phyloP scores from a whole-genome alignment of 2,797 vertebrate genomes.

The Champsocephalus esox region DNA sequence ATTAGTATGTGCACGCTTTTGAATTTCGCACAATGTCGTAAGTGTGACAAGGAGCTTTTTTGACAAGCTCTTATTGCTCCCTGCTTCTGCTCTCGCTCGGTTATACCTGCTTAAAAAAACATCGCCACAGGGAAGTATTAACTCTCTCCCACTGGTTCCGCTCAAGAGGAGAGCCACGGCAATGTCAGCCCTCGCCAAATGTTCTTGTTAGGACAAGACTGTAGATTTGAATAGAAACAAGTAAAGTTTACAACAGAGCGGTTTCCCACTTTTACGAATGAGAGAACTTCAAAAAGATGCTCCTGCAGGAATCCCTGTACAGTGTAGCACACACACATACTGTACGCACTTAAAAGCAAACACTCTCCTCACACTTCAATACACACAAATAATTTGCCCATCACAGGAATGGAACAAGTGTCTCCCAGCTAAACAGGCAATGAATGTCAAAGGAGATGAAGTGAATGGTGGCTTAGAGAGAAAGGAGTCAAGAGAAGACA shows the following conservation, averaged over 20 bases:
- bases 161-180: constrained; percentile 17
- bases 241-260: constrained; percentile 28
- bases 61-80: constrained; percentile 47
- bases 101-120: constrained; percentile 27
- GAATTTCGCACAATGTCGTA: constrained; percentile 40
- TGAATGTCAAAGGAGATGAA: not conserved
- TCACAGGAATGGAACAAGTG: constrained; percentile 36
- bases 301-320: constrained; percentile 13
- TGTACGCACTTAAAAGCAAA: constrained; percentile 9
- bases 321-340: constrained; percentile 11
- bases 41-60: constrained; percentile 27
- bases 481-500: not conserved
- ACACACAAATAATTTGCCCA: constrained; percentile 23
- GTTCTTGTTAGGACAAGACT: not conserved
- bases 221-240: constrained; percentile 29
- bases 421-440: not conserved
- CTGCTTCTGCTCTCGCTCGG: constrained; percentile 11
- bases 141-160: constrained; percentile 17
- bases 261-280: constrained; percentile 45
- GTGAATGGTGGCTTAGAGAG: not conserved
- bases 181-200: constrained; percentile 23
- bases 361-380: constrained; percentile 21
- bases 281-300: constrained; percentile 27
- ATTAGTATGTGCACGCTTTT: constrained; percentile 49
- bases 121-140: constrained; percentile 17